A percentile compares a stretch with the other conserved stretches of the same genome.
phyloP scores from a whole-genome alignment of 2,888 invertebrate species.

The Dryobota labecula region DNA sequence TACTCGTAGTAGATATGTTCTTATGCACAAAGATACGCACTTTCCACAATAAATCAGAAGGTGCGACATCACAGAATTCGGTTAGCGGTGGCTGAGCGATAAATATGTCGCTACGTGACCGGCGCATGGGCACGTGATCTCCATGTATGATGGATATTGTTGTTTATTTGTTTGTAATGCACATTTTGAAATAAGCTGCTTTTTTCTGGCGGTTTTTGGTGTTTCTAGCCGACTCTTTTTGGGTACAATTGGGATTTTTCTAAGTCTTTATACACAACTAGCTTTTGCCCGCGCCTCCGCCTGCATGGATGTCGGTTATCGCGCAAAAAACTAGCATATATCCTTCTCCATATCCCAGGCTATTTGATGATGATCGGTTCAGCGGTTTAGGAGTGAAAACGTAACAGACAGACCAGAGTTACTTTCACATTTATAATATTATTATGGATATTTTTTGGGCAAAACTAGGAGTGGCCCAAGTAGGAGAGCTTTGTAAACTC shows the following conservation, averaged over 20 bases:
- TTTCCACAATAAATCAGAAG: constrained; percentile 78
- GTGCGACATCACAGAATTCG: constrained; percentile 72
- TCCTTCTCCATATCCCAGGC: too few relatives aligned
- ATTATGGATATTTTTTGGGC: background rate
- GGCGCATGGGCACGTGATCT: constrained; percentile 75
- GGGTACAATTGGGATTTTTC: background rate
- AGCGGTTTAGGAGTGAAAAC: too few relatives aligned
- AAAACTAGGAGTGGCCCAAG: background rate
- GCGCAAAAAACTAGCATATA: too few relatives aligned
- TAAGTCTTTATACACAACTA: background rate
- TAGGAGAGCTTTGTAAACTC: background rate
- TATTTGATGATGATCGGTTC: too few relatives aligned
- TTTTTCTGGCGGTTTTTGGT: background rate
- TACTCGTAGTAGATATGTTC: background rate
- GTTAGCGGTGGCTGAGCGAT: constrained; percentile 73
- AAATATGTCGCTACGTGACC: constrained; percentile 82
- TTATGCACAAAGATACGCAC: constrained; percentile 41
- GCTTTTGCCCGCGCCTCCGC: too few relatives aligned
- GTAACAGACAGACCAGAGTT: too few relatives aligned
- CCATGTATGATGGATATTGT: constrained; percentile 62
- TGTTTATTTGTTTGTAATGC: constrained; percentile 54
- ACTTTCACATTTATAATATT: too few relatives aligned
- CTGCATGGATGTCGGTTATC: too few relatives aligned
- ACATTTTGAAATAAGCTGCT: constrained; percentile 17
- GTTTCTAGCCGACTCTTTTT: background rate